Percentiles rank a stretch among this genome's conserved stretches.
Conservation (phyloP, 2,888 invertebrate genomes). For the Dichetophora obliterata region DNA sequence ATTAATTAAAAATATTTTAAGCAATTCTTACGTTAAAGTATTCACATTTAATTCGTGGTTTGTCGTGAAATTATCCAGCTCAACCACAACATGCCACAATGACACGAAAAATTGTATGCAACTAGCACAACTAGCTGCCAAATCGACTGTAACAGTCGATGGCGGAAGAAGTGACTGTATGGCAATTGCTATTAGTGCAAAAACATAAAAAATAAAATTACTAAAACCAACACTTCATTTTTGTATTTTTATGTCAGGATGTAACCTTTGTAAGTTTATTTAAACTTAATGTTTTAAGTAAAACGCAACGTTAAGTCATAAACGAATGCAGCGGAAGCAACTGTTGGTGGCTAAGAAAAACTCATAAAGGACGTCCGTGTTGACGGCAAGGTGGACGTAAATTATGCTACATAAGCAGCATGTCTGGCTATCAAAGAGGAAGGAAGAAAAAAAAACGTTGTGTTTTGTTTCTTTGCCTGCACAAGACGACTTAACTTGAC, state of each 20-base stretch:
- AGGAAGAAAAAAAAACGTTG: neutral
- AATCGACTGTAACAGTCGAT: neutral
- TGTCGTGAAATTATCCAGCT: conserved; percentile 1
- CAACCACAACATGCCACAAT: neutral
- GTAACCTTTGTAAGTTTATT: conserved; percentile 9
- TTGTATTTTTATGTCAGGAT: neutral
- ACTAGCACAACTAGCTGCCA: neutral
- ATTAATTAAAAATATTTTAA: too few relatives aligned
- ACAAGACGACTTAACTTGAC: conserved; percentile 5
- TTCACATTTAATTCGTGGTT: neutral
- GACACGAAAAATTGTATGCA: conserved; percentile 8
- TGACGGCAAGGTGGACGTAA: conserved; percentile 1
- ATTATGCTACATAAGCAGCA: conserved; percentile 29
- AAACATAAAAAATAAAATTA: too few relatives aligned
- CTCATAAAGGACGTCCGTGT: conserved; percentile 2
- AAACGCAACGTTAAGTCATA: neutral
- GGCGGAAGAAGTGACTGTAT: neutral
- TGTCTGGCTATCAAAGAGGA: conserved; percentile 2
- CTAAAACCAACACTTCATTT: conserved; percentile 4
- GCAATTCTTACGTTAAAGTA: neutral
- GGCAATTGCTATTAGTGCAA: neutral
- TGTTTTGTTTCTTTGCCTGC: neutral
- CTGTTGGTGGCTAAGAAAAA: neutral
- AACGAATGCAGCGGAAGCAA: neutral
- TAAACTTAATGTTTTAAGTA: conserved; percentile 1